Conservation (phyloP, 2,888 invertebrate species). For the Heliconius charithonia region DNA sequence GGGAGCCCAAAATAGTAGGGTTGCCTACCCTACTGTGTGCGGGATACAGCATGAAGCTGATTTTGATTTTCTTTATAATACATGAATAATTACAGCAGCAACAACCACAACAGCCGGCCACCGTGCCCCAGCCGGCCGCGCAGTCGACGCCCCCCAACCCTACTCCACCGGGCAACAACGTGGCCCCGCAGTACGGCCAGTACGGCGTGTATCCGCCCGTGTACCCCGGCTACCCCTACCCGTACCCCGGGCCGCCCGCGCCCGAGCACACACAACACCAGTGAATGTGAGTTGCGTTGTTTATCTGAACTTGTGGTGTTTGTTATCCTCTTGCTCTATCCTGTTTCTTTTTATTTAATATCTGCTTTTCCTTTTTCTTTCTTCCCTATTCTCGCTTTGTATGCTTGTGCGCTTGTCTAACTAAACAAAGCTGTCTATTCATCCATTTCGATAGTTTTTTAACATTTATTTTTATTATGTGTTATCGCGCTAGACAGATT, state of each 20-base stretch:
- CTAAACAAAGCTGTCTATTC: background rate
- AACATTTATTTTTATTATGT: background rate
- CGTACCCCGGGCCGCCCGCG: slow-evolving; percentile 53
- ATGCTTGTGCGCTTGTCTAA: background rate
- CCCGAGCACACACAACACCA: slow-evolving; percentile 59
- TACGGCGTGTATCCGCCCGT: slow-evolving; percentile 72
- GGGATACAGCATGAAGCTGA: too few relatives aligned
- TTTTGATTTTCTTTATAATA: background rate
- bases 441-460: background rate
- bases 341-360: slow-evolving; percentile 4
- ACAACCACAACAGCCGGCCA: slow-evolving; percentile 52
- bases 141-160: slow-evolving; percentile 50
- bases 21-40: background rate
- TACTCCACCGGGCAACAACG: slow-evolving; percentile 46
- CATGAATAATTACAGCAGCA: slow-evolving; percentile 36
- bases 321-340: background rate
- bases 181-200: slow-evolving; percentile 59
- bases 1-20: too few relatives aligned
- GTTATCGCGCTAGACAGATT: too few relatives aligned
- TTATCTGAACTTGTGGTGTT: background rate
- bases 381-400: background rate
- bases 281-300: slow-evolving; percentile 58
- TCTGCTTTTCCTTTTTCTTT: slow-evolving; percentile 30
- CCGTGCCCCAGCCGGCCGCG: slow-evolving; percentile 48
- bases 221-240: slow-evolving; percentile 67